phyloP scores from a whole-genome alignment of 2,888 invertebrate species.

The Dyspetes luteomarginatus region DNA sequence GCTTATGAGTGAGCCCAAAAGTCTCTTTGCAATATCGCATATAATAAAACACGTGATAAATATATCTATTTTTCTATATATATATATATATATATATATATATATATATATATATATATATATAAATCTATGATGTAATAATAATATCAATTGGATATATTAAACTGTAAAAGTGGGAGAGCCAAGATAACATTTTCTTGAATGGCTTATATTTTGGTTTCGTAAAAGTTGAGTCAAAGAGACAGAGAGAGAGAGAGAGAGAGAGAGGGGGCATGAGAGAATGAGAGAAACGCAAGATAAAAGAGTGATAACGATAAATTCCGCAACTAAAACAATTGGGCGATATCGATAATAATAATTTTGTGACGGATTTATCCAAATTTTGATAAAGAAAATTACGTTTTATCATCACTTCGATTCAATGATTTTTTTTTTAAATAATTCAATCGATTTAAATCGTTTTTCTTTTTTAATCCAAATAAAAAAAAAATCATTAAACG shows the following conservation, averaged over 20 bases:
- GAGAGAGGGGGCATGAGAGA: constrained; percentile 19
- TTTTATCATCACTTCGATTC: constrained; percentile 1
- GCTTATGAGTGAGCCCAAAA: constrained; percentile 61
- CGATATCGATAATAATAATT: constrained; percentile 26
- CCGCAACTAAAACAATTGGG: constrained; percentile 16
- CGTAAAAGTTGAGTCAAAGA: constrained; percentile 21
- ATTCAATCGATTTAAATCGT: not conserved
- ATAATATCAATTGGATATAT: constrained; percentile 19
- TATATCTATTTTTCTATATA: not conserved
- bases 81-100: constrained; percentile 24
- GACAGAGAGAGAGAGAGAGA: constrained; percentile 26
- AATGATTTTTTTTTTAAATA: not conserved
- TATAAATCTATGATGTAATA: constrained; percentile 27
- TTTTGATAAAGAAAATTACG: constrained; percentile 2
- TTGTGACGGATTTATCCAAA: constrained; percentile 23
- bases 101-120: constrained; percentile 37
- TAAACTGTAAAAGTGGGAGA: constrained; percentile 31
- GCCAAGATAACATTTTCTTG: constrained; percentile 17
- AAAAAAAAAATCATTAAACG: not conserved
- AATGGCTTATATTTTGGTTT: constrained; percentile 8
- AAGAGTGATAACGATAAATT: constrained; percentile 12
- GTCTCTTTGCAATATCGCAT: constrained; percentile 36
- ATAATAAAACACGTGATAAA: constrained; percentile 21
- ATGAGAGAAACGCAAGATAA: constrained; percentile 13
- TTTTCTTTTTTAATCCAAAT: not conserved